Percentiles rank a stretch among this genome's conserved stretches.
These are phyloP conservation scores for Halocynthia roretzi DNA, from an alignment of 23 tunicate genomes.

Conservation along the genomic window DNA sequence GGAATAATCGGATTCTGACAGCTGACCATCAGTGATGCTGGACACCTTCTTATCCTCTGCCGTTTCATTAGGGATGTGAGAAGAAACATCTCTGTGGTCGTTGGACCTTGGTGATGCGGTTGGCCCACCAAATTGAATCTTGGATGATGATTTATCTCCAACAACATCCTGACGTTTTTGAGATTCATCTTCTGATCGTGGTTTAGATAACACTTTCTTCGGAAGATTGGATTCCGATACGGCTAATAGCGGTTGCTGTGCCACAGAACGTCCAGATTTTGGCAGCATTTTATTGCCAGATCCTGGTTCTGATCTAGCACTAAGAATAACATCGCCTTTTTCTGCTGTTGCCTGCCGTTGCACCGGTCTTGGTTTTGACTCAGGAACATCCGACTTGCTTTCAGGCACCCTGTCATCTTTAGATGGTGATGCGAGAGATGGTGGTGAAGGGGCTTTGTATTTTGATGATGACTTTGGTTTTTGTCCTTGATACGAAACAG, in stretches of 20 bases:
- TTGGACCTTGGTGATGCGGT: no score
- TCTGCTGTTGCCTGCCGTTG: constrained; percentile 1
- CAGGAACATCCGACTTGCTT: neutral
- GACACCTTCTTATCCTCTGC: no score
- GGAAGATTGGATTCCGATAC: no score
- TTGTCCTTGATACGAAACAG: neutral
- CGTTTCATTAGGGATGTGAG: no score
- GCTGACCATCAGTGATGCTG: no score
- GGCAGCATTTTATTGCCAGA: neutral
- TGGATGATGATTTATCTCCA: no score
- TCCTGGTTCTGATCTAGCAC: neutral
- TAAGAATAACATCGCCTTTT: neutral
- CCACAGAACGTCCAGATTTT: constrained; percentile 1
- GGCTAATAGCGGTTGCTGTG: neutral
- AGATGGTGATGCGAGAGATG: constrained; percentile 3
- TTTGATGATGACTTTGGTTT: constrained; percentile 22
- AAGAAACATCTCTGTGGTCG: no score
- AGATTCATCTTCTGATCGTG: no score
- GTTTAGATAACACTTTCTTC: no score
- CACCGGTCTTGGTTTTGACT: neutral
- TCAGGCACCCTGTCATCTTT: neutral
- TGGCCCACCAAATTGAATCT: no score
- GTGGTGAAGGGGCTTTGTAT: constrained; percentile 28
- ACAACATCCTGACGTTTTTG: no score
- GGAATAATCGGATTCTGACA: no score